Percentiles rank a stretch among this genome's conserved stretches.
Conservation (phyloP, 2,797 vertebrate species). For the Graptemys geographica region DNA sequence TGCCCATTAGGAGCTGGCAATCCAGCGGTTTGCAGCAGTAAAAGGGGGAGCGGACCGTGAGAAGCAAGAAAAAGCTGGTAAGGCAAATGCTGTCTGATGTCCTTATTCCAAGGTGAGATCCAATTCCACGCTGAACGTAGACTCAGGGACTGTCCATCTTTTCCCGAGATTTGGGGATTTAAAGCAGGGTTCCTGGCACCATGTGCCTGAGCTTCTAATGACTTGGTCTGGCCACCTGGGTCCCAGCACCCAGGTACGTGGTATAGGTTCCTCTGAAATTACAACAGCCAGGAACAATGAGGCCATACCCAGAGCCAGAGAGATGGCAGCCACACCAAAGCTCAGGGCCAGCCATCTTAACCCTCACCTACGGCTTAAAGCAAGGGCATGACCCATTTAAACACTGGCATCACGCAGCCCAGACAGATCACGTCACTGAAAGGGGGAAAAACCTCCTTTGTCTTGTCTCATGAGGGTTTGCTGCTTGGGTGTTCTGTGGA, state of each 20-base stretch:
- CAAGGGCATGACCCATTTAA: background rate
- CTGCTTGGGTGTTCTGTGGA: background rate
- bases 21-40: no score
- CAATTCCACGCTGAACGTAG: background rate
- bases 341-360: background rate
- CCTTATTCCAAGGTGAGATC: background rate
- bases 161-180: no score
- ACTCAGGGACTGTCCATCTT: no score
- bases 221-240: background rate
- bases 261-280: background rate
- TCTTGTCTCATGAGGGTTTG: background rate
- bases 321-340: background rate
- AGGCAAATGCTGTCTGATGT: background rate
- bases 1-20: background rate
- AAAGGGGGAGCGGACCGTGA: no score
- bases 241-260: background rate
- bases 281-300: background rate
- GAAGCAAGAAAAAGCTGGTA: background rate
- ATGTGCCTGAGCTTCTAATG: background rate
- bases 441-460: background rate
- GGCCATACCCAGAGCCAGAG: background rate
- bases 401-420: background rate
- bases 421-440: background rate
- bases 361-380: background rate
- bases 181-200: background rate